A percentile compares a stretch with the other conserved stretches of the same genome.
Evolutionary conservation across 2,797 vertebrate species (phyloP).

Genomic region (Alcedo quadribrachys): DNA sequence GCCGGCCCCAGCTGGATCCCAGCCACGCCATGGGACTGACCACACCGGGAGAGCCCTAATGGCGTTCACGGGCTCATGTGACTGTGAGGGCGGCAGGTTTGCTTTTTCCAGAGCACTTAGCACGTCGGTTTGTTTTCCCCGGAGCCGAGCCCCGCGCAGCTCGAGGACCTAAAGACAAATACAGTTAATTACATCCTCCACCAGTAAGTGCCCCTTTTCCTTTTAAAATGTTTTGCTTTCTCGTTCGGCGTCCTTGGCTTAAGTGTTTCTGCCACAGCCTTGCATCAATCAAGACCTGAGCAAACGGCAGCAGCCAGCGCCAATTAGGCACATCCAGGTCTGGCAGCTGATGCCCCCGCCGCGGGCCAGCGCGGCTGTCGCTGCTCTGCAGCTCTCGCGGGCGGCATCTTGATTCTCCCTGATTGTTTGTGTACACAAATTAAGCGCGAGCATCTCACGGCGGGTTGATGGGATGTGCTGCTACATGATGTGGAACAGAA

Average conservation of each 20-base stretch:
- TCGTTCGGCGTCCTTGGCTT: not conserved
- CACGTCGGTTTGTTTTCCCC: not conserved
- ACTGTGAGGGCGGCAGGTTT: rapidly evolving
- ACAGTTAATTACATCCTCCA: not conserved
- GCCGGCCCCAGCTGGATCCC: not conserved
- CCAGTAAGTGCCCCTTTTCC: not conserved
- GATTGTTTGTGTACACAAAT: not conserved
- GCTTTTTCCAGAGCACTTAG: not conserved
- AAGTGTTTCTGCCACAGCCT: not conserved
- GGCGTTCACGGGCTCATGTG: not conserved
- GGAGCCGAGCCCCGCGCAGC: not conserved
- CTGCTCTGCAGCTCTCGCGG: not conserved
- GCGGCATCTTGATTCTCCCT: not conserved
- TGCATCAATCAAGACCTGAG: not conserved
- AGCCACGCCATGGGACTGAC: too few relatives aligned
- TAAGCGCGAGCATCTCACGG: not conserved
- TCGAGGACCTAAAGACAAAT: not conserved
- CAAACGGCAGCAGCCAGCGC: not conserved
- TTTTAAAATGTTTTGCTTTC: not conserved
- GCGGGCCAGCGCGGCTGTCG: not conserved
- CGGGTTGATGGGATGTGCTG: not conserved
- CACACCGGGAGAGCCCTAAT: not conserved
- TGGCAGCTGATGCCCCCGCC: not conserved
- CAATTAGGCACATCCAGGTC: not conserved
- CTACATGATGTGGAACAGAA: not conserved